These are phyloP conservation scores for Calliopsis andreniformis DNA, from an alignment of 1,140 invertebrate genomes.

Conservation along the genomic window DNA sequence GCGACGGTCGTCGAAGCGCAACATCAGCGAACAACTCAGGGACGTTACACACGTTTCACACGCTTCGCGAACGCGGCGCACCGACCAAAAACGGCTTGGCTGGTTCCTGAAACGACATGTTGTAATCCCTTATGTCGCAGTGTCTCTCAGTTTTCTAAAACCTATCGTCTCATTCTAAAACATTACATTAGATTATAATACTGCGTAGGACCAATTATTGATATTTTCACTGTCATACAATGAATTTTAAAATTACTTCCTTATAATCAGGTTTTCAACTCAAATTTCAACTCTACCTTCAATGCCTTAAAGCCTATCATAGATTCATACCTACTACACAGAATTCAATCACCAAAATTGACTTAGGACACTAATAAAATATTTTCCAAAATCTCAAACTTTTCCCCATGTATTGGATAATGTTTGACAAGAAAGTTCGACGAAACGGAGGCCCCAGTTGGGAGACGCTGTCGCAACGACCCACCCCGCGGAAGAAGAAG, in stretches of 20 bases:
- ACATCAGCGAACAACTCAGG: slow-evolving; percentile 1
- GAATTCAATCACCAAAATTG: too few relatives aligned
- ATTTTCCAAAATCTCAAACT: too few relatives aligned
- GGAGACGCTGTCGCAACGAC: slow-evolving; percentile 1
- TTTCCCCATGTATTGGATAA: background rate
- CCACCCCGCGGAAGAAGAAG: slow-evolving; percentile 2
- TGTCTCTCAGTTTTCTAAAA: slow-evolving; percentile 10
- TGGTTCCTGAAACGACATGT: background rate
- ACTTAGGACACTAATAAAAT: too few relatives aligned
- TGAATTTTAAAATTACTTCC: too few relatives aligned
- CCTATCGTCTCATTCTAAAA: too few relatives aligned
- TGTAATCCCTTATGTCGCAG: slow-evolving; percentile 18
- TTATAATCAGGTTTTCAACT: too few relatives aligned
- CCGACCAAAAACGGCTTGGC: slow-evolving; percentile 26
- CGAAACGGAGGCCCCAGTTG: background rate
- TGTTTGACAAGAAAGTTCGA: background rate
- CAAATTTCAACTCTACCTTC: too few relatives aligned
- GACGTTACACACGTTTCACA: slow-evolving; percentile 30
- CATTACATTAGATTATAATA: too few relatives aligned
- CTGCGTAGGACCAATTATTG: too few relatives aligned
- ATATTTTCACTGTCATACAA: too few relatives aligned
- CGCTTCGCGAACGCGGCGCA: background rate
- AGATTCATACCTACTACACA: too few relatives aligned
- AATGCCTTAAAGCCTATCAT: too few relatives aligned
- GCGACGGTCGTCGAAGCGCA: slow-evolving; percentile 14